Conservation (phyloP, 2,888 invertebrate genomes). For the Agonopterix alstromeriana region DNA sequence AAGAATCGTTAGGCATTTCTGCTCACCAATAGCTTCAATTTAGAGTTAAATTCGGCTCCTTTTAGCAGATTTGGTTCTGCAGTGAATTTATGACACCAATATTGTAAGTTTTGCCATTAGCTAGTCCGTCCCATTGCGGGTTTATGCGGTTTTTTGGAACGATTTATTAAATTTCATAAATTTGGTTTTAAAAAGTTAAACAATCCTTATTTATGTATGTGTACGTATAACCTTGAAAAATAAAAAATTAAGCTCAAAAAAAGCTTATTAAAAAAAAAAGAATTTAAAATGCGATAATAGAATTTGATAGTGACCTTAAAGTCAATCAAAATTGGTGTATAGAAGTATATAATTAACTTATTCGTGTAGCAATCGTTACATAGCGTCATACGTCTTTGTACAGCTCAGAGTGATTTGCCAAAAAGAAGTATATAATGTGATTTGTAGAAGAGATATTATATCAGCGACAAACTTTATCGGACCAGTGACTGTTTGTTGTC, state of each 20-base stretch:
- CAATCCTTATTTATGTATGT: too few relatives aligned
- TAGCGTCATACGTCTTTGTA: constrained; percentile 8
- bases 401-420: constrained; percentile 65
- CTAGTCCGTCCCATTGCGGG: constrained; percentile 59
- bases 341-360: constrained; percentile 5
- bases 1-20: too few relatives aligned
- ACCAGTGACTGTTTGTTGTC: constrained; percentile 66
- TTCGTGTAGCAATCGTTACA: constrained; percentile 8
- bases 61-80: constrained; percentile 4
- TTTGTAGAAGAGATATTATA: constrained; percentile 39
- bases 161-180: too few relatives aligned
- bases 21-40: too few relatives aligned
- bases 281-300: too few relatives aligned
- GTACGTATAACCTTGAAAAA: too few relatives aligned
- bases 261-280: too few relatives aligned
- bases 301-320: too few relatives aligned
- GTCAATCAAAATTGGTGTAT: neutral
- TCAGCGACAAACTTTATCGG: constrained; percentile 52
- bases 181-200: too few relatives aligned
- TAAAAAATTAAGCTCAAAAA: too few relatives aligned
- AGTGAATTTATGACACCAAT: constrained; percentile 55
- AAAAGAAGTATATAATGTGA: constrained; percentile 51
- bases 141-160: constrained; percentile 17
- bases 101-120: constrained; percentile 48
- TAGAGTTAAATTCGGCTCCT: too few relatives aligned